Percentiles rank a stretch among this genome's conserved stretches.
These are phyloP conservation scores for Nycticryphes semicollaris DNA, from an alignment of 2,113 vertebrate genomes.

Conservation along the genomic window DNA sequence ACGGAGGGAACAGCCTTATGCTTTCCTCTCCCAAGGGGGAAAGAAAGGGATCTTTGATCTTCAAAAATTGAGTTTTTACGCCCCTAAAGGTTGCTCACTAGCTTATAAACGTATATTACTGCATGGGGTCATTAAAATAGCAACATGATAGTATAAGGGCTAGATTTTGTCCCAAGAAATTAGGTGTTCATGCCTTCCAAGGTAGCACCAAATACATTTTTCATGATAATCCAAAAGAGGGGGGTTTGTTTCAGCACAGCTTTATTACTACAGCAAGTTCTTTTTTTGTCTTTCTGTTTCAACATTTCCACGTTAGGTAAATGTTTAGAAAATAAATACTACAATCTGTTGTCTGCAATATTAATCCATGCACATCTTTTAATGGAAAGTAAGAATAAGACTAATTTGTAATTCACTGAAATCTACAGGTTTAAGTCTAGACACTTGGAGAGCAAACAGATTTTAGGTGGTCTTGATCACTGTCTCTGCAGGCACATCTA, in stretches of 20 bases:
- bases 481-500: neutral
- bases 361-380: neutral
- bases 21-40: constrained; percentile 24
- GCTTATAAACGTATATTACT: neutral
- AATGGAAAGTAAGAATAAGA: neutral
- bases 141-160: neutral
- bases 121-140: neutral
- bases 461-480: neutral
- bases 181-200: neutral
- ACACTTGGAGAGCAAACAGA: neutral
- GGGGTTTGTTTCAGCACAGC: neutral
- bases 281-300: neutral
- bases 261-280: neutral
- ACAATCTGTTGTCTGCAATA: neutral
- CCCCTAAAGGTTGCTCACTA: neutral
- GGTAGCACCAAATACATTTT: neutral
- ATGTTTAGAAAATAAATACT: neutral
- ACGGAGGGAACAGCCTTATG: constrained; percentile 44
- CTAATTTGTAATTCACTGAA: neutral
- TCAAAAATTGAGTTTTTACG: constrained; percentile 13
- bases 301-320: neutral
- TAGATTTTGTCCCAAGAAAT: neutral
- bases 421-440: neutral
- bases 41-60: constrained; percentile 14
- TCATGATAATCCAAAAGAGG: neutral